phyloP scores from a whole-genome alignment of 2,888 invertebrate genomes.

The Polymixis lichenea region DNA sequence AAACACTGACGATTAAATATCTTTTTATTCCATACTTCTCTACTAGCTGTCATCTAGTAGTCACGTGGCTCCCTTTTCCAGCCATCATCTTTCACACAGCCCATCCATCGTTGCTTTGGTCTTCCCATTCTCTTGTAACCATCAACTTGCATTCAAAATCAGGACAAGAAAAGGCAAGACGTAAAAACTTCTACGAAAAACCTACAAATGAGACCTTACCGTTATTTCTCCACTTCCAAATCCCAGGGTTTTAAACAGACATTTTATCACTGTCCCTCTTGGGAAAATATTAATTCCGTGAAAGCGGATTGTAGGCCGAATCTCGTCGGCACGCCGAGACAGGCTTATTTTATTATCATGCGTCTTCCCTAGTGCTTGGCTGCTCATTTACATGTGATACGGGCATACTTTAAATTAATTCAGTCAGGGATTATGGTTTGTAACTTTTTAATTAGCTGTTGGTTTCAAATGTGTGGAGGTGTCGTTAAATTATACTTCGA shows the following conservation, averaged over 20 bases:
- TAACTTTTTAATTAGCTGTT: conserved; percentile 39
- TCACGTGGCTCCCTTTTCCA: too few relatives aligned
- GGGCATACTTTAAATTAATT: conserved; percentile 49
- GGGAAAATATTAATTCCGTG: conserved; percentile 61
- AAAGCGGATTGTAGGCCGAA: conserved; percentile 60
- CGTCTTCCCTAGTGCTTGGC: conserved; percentile 29
- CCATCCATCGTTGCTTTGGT: too few relatives aligned
- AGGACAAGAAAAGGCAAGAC: not conserved
- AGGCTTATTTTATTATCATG: conserved; percentile 55
- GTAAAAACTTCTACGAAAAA: not conserved
- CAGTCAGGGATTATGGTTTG: conserved; percentile 25
- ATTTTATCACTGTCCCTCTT: conserved; percentile 51
- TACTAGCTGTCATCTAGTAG: too few relatives aligned
- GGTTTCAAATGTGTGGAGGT: not conserved
- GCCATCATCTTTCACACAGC: too few relatives aligned
- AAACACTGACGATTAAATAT: too few relatives aligned
- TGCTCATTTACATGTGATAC: conserved; percentile 59
- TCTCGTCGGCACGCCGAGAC: conserved; percentile 44
- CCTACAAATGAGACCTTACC: not conserved
- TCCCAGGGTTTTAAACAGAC: conserved; percentile 27
- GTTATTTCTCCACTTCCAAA: conserved; percentile 17
- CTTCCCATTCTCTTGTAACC: too few relatives aligned
- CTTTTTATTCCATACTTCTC: too few relatives aligned
- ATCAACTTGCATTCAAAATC: not conserved
- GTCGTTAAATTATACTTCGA: not conserved